phyloP scores from a whole-genome alignment of 2,113 vertebrate species.

The Gavia stellata region DNA sequence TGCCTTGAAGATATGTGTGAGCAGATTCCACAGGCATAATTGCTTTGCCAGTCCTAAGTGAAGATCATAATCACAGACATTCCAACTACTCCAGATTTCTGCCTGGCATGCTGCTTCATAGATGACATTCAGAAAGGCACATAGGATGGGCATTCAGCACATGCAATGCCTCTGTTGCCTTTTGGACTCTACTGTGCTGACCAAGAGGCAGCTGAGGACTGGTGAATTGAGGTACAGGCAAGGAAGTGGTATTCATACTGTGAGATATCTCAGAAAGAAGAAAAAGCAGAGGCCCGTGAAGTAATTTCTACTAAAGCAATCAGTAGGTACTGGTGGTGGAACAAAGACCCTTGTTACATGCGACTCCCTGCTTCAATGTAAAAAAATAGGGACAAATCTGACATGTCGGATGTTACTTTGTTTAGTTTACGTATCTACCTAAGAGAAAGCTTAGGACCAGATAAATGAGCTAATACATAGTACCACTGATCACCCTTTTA shows the following conservation, averaged over 20 bases:
- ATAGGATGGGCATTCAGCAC: not conserved
- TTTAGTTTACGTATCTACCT: not conserved
- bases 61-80: not conserved
- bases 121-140: not conserved
- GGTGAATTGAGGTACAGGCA: not conserved
- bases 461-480: not conserved
- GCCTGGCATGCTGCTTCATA: not conserved
- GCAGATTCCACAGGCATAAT: not conserved
- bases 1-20: not conserved
- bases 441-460: accelerated
- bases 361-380: not conserved
- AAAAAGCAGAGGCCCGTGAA: not conserved
- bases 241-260: not conserved
- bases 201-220: not conserved
- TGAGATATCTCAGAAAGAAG: not conserved
- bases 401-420: not conserved
- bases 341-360: not conserved
- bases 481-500: not conserved
- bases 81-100: not conserved
- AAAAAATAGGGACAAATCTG: not conserved
- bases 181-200: not conserved
- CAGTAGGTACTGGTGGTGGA: not conserved
- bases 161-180: not conserved
- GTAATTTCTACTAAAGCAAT: not conserved
- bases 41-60: not conserved